Evolutionary conservation across 2,888 invertebrate species (phyloP).

Genomic region (Drosophila infuscata): DNA sequence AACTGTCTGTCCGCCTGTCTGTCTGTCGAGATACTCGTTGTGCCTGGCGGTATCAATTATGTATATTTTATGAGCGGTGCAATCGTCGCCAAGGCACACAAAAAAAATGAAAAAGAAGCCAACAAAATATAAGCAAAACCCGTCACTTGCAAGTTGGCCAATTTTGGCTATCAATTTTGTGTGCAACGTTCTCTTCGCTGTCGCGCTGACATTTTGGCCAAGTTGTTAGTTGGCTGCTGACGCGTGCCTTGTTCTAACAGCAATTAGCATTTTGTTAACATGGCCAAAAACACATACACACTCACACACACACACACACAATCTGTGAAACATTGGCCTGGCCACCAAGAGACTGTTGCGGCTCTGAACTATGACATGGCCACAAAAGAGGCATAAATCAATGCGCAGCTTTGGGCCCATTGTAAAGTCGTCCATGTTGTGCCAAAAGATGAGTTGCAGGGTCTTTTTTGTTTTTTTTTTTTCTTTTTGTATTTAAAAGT

Average conservation of each 20-base stretch:
- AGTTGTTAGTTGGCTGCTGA: conserved; percentile 34
- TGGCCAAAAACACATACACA: conserved; percentile 27
- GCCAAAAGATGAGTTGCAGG: conserved; percentile 57
- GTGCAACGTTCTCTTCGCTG: conserved; percentile 46
- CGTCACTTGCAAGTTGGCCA: conserved; percentile 59
- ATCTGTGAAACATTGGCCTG: conserved; percentile 5
- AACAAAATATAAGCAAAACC: conserved; percentile 28
- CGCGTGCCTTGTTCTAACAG: conserved; percentile 63
- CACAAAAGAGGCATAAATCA: conserved; percentile 64
- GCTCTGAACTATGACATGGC: conserved; percentile 70
- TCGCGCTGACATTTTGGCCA: conserved; percentile 68
- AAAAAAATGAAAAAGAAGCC: conserved; percentile 1
- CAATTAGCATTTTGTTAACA: conserved; percentile 70
- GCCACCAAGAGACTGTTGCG: conserved; percentile 33
- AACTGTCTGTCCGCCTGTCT: conserved; percentile 54
- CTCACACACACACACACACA: not conserved
- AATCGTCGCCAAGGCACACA: conserved; percentile 20
- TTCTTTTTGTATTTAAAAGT: conserved; percentile 10
- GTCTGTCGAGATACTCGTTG: conserved; percentile 8
- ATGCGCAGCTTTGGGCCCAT: conserved; percentile 43
- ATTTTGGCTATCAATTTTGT: conserved; percentile 72
- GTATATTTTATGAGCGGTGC: conserved; percentile 63
- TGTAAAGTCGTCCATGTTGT: conserved; percentile 48
- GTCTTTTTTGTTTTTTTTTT: conserved; percentile 3
- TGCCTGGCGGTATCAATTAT: conserved; percentile 63